These are phyloP conservation scores for Dioctria linearis DNA, from an alignment of 2,888 invertebrate species.

Conservation along the genomic window DNA sequence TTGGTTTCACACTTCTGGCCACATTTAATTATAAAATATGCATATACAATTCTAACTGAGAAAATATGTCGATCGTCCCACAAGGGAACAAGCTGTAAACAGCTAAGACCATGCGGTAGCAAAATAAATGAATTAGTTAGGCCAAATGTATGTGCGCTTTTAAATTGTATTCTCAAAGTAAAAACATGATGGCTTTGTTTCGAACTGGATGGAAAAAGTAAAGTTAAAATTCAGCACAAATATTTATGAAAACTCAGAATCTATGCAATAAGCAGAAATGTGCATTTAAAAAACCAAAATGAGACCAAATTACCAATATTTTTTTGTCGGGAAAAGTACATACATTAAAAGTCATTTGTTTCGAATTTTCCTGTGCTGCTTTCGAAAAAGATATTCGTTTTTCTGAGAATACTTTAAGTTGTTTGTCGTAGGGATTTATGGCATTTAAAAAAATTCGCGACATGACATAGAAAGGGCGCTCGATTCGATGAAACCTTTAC, in stretches of 20 bases:
- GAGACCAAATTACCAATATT: too few species aligned
- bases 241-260: neutral
- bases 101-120: neutral
- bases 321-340: too few species aligned
- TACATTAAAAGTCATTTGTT: too few species aligned
- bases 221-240: neutral
- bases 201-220: neutral
- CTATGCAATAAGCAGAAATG: too few species aligned
- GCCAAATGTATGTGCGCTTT: slow-evolving; percentile 31
- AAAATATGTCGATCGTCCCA: neutral
- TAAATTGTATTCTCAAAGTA: neutral
- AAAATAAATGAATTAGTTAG: slow-evolving; percentile 28
- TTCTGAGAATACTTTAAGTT: too few species aligned
- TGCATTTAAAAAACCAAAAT: too few species aligned
- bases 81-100: neutral
- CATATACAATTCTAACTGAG: neutral
- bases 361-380: too few species aligned
- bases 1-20: neutral
- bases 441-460: too few species aligned
- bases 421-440: too few species aligned
- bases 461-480: too few species aligned
- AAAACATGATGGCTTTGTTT: neutral
- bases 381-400: too few species aligned
- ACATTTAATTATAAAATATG: neutral
- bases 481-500: too few species aligned